These are phyloP conservation scores for Mactromeris polynyma DNA, from an alignment of 2,888 invertebrate genomes.

Conservation along the genomic window DNA sequence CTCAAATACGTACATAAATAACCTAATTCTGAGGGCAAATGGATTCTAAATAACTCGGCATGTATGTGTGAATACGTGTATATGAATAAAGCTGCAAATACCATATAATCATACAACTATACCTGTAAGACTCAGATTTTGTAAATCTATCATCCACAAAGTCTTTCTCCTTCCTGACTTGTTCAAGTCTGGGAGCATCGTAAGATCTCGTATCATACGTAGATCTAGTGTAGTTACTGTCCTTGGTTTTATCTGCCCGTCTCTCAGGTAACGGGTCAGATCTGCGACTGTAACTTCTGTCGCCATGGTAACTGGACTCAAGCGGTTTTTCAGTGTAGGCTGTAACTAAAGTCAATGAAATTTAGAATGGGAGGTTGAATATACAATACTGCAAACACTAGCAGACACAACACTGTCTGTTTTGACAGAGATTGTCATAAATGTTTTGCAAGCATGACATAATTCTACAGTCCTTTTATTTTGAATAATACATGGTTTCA, in stretches of 20 bases:
- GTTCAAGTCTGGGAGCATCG: slow-evolving; percentile 17
- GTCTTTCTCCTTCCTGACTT: slow-evolving; percentile 2
- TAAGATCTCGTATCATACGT: slow-evolving; percentile 13
- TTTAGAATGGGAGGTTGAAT: too few species aligned
- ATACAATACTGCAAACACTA: too few species aligned
- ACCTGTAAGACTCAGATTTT: slow-evolving; percentile 47
- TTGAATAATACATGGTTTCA: too few species aligned
- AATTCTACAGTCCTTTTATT: too few species aligned
- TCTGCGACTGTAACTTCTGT: slow-evolving; percentile 34
- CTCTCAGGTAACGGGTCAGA: slow-evolving; percentile 42
- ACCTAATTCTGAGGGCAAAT: too few species aligned
- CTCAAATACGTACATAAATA: too few species aligned
- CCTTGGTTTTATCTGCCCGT: slow-evolving; percentile 13
- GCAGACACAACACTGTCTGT: too few species aligned
- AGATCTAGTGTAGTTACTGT: slow-evolving; percentile 22
- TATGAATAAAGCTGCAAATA: background rate
- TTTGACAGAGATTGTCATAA: too few species aligned
- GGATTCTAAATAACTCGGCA: background rate
- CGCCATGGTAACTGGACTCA: slow-evolving; percentile 57
- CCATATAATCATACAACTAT: background rate
- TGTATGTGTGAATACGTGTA: background rate
- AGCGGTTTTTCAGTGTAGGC: slow-evolving; percentile 42
- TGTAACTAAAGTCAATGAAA: slow-evolving; percentile 7
- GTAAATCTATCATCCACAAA: slow-evolving; percentile 37
- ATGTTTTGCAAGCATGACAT: too few species aligned